Percentiles rank a stretch among this genome's conserved stretches.
Conservation (phyloP, 2,888 invertebrate genomes). For the Deilephila porcellus region DNA sequence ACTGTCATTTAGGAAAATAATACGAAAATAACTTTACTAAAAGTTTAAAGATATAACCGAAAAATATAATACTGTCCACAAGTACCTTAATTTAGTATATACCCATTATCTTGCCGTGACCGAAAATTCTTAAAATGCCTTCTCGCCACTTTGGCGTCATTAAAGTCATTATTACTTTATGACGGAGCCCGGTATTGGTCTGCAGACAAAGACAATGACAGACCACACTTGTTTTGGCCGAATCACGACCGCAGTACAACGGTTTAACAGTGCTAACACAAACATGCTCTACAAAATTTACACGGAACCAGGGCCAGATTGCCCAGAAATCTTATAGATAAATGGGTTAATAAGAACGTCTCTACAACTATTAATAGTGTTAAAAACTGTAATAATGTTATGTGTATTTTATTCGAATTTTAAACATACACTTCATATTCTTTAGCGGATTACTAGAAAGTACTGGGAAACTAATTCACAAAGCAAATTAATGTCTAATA, state of each 20-base stretch:
- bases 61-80: not conserved
- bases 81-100: not conserved
- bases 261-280: not conserved
- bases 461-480: too few relatives aligned
- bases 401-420: too few relatives aligned
- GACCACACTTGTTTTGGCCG: slow-evolving; percentile 18
- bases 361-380: too few relatives aligned
- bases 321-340: not conserved
- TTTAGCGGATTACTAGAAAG: too few relatives aligned
- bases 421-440: too few relatives aligned
- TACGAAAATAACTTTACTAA: too few relatives aligned
- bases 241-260: slow-evolving; percentile 26
- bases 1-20: too few relatives aligned
- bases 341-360: not conserved
- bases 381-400: not conserved
- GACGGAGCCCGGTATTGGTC: slow-evolving; percentile 23
- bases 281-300: slow-evolving; percentile 19
- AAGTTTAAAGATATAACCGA: not conserved
- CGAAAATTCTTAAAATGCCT: slow-evolving; percentile 14
- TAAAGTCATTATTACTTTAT: slow-evolving; percentile 30
- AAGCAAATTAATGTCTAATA: too few relatives aligned
- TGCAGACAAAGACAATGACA: slow-evolving; percentile 28
- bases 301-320: slow-evolving; percentile 25
- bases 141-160: slow-evolving; percentile 25
- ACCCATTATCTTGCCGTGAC: slow-evolving; percentile 4